Evolutionary conservation across 2,797 vertebrate genomes (phyloP).

Genomic region (Anguilla marmorata): DNA sequence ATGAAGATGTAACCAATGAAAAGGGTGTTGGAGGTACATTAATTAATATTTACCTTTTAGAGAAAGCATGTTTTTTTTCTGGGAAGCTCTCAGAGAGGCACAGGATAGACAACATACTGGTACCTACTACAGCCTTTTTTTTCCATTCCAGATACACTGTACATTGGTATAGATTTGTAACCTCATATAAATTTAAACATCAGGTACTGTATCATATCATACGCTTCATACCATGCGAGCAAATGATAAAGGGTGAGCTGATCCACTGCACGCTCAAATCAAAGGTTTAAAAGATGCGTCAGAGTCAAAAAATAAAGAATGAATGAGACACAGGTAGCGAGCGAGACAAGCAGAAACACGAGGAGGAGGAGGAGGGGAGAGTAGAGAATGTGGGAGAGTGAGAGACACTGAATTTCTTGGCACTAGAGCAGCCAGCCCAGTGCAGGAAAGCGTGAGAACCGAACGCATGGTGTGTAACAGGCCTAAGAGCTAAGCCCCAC

Average conservation of each 20-base stretch:
- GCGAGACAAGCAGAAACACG: not conserved
- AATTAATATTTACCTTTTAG: not conserved
- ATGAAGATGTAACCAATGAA: not conserved
- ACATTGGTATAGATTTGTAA: not conserved
- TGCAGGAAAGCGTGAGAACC: not conserved
- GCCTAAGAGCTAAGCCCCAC: not conserved
- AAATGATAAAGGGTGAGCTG: not conserved
- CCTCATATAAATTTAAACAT: not conserved
- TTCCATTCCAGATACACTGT: not conserved
- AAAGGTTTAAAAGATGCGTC: not conserved
- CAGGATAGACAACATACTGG: not conserved
- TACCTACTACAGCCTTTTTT: not conserved
- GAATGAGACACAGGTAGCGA: not conserved
- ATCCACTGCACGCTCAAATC: not conserved
- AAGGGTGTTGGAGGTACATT: not conserved
- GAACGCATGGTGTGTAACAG: constrained; percentile 8
- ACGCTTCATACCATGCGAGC: not conserved
- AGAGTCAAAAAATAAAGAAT: not conserved
- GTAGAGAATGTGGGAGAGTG: not conserved
- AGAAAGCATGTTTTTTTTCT: not conserved
- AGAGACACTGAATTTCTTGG: not conserved
- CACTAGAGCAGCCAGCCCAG: not conserved
- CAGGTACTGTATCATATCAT: not conserved
- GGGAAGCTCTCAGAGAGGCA: not conserved
- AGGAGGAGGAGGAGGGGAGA: not conserved